Evolutionary conservation across 2,888 invertebrate genomes (phyloP), one percentile per base, ranked within the genome.

Genomic region (Aspidapion aeneum): DNA sequence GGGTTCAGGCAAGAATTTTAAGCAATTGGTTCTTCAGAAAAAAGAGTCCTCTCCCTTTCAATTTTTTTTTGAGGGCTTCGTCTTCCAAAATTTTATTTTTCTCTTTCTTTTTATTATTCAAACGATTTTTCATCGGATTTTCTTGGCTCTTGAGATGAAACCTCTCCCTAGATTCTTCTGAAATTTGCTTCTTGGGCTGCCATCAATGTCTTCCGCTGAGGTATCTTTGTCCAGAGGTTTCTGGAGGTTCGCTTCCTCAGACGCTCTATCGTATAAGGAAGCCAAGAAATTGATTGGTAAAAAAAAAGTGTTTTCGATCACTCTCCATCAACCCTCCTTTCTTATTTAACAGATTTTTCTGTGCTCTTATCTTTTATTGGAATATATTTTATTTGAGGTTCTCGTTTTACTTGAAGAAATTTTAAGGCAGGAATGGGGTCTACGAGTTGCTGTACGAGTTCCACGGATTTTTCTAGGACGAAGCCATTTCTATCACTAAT

Each of bases 151-250:
- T 9, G 9, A 5, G 56, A 21, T n/a, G 3, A 68, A 20, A 72
- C 72, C 66, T 77, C 72, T 72, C 67, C 70, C 66, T 72, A 65
- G 70, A 78, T 78, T 78, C 78, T 61, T 66, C 64, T 18, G 65
- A 64, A 49, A 67, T 66, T 55, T 67, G n/a, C n/a, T 48, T 60
- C 63, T 58, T 12, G 65, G 61, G 69, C 77, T 55, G 5, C 5
- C 35, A 35, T 12, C n/a, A n/a, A n/a, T 35, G 35, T 35, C 35
- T 35, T 35, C 35, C 12, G 5, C 35, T 3, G 35, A 35, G 3
- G 35, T 12, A 76, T 68, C 63, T 55, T 61, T 50, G 21, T 52
- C 57, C 17, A 61, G 48, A 19, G 63, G 61, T 21, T 58, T 52
- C 58, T 57, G 63, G 20, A 60, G 68, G 62, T 54, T 62, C n/a